Conservation (phyloP, 2,113 vertebrate species). For the Riparia riparia region DNA sequence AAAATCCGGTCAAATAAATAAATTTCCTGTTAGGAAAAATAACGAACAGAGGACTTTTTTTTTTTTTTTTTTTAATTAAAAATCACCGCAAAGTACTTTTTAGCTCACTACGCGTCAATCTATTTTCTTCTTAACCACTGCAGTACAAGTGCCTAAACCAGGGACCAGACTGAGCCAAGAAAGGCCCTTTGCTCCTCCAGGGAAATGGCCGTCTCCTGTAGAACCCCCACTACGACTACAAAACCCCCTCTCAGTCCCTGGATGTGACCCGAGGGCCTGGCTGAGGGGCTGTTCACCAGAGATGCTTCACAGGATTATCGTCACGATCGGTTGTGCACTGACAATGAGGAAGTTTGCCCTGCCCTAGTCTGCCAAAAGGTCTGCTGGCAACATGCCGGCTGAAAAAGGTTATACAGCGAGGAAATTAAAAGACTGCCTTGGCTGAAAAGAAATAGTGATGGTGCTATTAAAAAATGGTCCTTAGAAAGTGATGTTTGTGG, state of each 20-base stretch:
- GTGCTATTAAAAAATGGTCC: slow-evolving; percentile 82
- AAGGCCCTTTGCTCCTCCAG: slow-evolving; percentile 64
- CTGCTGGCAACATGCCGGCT: slow-evolving; percentile 66
- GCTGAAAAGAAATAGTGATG: slow-evolving; percentile 78
- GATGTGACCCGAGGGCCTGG: slow-evolving; percentile 54
- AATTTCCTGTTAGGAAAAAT: slow-evolving; percentile 79
- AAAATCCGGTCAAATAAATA: slow-evolving; percentile 86
- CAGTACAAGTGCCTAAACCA: slow-evolving; percentile 79
- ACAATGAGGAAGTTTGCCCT: slow-evolving; percentile 64
- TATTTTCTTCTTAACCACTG: slow-evolving; percentile 68
- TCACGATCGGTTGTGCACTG: slow-evolving; percentile 59
- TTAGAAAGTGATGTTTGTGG: slow-evolving; percentile 73
- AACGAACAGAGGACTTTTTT: slow-evolving; percentile 68
- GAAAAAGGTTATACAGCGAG: slow-evolving; percentile 78
- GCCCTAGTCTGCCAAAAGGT: slow-evolving; percentile 70
- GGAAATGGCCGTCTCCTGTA: slow-evolving; percentile 72
- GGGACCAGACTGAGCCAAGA: slow-evolving; percentile 58
- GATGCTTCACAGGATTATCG: slow-evolving; percentile 53
- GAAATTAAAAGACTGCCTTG: slow-evolving; percentile 77
- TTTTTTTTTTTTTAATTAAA: slow-evolving; percentile 22
- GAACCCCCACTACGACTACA: slow-evolving; percentile 60
- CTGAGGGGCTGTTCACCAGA: slow-evolving; percentile 61
- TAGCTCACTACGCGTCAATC: slow-evolving; percentile 4
- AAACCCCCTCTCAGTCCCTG: slow-evolving; percentile 47
- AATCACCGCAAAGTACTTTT: slow-evolving; percentile 81